Percentiles rank a stretch among this genome's conserved stretches.
phyloP scores from a whole-genome alignment of 2,113 vertebrate genomes.

The Crotalus tigris region DNA sequence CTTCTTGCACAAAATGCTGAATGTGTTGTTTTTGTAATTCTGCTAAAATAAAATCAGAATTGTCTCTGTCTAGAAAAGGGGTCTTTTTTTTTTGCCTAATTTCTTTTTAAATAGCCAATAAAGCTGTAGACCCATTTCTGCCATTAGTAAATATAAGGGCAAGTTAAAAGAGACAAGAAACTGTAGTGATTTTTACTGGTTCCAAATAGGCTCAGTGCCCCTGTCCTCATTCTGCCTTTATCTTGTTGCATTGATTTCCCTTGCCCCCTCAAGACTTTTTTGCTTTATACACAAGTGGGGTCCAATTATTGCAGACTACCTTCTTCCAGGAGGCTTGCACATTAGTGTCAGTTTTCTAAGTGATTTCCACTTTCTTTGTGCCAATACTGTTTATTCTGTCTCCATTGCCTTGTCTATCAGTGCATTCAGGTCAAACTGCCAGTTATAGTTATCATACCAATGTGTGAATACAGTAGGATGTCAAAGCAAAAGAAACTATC shows the following conservation, averaged over 20 bases:
- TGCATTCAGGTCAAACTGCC: background rate
- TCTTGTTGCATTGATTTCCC: conserved; percentile 60
- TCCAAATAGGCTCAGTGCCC: conserved; percentile 25
- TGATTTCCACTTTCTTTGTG: conserved; percentile 31
- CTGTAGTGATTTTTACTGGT: conserved; percentile 45
- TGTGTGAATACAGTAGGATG: background rate
- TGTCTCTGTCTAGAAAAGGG: background rate
- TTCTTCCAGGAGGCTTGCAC: conserved; percentile 39
- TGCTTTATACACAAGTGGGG: conserved; percentile 43
- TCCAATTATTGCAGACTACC: conserved; percentile 46
- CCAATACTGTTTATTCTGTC: background rate
- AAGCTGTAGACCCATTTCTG: conserved; percentile 17
- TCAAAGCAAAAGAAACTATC: conserved; percentile 8
- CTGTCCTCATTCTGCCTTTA: conserved; percentile 40
- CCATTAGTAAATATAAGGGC: conserved; percentile 44
- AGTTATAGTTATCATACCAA: background rate
- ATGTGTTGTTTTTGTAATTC: background rate
- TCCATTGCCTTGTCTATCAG: background rate
- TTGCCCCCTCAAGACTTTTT: conserved; percentile 30
- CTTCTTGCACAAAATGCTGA: background rate
- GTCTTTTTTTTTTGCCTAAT: conserved; percentile 6
- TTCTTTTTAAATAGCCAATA: conserved; percentile 36
- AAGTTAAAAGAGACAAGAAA: conserved; percentile 40
- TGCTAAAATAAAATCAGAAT: background rate
- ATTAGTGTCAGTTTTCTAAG: conserved; percentile 13